Conservation (phyloP, 2,113 vertebrate genomes). For the Grantiella picta region DNA sequence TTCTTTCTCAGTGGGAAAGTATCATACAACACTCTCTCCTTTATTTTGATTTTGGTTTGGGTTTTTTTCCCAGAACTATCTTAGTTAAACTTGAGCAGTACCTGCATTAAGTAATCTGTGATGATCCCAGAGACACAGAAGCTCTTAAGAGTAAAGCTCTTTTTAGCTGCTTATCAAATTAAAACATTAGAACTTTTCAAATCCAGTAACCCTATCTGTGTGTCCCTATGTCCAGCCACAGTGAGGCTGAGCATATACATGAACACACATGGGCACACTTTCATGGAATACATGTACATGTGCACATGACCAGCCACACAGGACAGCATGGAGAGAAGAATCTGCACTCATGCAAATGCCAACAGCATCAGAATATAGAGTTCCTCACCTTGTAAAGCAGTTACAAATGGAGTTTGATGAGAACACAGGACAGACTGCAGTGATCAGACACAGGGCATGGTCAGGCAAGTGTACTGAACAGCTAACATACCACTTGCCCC, state of each 20-base stretch:
- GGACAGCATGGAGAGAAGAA: neutral
- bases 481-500: neutral
- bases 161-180: neutral
- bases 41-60: neutral
- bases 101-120: neutral
- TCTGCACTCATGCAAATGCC: neutral
- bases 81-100: neutral
- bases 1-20: neutral
- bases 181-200: neutral
- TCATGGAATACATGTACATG: fast-evolving
- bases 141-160: neutral
- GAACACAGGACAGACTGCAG: neutral
- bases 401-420: neutral
- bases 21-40: neutral
- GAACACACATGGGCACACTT: fast-evolving
- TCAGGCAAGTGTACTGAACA: neutral
- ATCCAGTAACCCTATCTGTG: neutral
- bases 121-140: neutral
- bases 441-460: neutral
- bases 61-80: neutral
- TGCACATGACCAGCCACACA: neutral
- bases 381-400: neutral
- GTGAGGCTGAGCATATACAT: neutral
- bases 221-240: neutral
- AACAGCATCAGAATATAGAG: neutral